Conservation (phyloP, 1,140 invertebrate genomes). For the Anthonomus grandis region DNA sequence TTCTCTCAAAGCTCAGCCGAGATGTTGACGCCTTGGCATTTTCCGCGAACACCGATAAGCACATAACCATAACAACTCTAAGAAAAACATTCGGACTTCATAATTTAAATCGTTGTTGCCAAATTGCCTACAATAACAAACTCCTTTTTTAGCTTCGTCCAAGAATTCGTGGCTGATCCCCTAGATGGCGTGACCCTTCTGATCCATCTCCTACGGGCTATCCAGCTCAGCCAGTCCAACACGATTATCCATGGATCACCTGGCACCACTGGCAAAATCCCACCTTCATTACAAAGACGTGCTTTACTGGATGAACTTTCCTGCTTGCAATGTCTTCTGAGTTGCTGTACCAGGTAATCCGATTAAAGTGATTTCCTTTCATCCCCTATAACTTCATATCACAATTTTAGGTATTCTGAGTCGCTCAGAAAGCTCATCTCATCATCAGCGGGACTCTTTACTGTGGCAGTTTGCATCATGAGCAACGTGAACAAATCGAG, state of each 20-base stretch:
- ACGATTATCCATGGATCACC: constrained; percentile 26
- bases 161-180: constrained; percentile 81
- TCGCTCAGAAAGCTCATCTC: constrained; percentile 68
- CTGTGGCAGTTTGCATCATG: constrained; percentile 82
- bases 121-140: no score
- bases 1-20: no score
- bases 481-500: constrained; percentile 80
- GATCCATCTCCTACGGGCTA: constrained; percentile 76
- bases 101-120: no score
- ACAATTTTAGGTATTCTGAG: constrained; percentile 58
- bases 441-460: constrained; percentile 79
- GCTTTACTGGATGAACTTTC: constrained; percentile 83
- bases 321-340: constrained; percentile 82
- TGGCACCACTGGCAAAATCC: constrained; percentile 51
- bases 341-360: constrained; percentile 62
- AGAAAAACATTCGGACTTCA: no score
- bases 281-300: constrained; percentile 60
- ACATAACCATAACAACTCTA: no score
- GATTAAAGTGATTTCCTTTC: background rate
- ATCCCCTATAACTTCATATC: background rate
- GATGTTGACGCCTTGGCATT: no score
- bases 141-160: constrained; percentile 70
- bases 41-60: no score
- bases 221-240: constrained; percentile 70
- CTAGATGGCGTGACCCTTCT: constrained; percentile 78